Evolutionary conservation across 2,797 vertebrate species (phyloP).

Genomic region (Myripristis murdjan): DNA sequence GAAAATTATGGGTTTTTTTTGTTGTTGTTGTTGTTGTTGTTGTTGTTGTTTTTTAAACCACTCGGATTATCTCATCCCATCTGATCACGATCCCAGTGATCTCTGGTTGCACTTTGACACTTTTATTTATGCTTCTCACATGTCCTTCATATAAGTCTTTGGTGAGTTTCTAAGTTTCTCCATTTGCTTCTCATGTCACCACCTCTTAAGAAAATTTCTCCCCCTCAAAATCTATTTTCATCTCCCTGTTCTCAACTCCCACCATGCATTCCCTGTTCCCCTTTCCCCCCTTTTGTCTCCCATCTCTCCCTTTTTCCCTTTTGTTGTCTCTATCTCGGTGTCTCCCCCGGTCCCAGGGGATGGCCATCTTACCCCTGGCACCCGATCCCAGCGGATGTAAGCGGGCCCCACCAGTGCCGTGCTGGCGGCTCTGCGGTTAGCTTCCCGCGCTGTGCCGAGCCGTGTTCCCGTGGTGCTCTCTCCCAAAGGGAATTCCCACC

Average conservation of each 20-base stretch:
- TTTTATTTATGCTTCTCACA: background rate
- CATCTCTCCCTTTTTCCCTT: constrained; percentile 39
- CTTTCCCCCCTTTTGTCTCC: constrained; percentile 30
- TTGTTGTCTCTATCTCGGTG: constrained; percentile 64
- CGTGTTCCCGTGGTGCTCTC: constrained; percentile 60
- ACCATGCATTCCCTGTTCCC: constrained; percentile 26
- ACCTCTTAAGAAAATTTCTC: constrained; percentile 18
- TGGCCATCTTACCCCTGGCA: constrained; percentile 70
- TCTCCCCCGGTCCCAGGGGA: constrained; percentile 68
- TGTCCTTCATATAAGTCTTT: background rate
- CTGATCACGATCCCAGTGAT: no score
- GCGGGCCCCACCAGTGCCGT: constrained; percentile 48
- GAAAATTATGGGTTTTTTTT: no score
- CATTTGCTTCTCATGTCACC: background rate
- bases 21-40: no score
- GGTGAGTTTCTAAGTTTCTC: background rate
- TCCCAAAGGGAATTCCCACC: constrained; percentile 84
- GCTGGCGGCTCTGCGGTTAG: constrained; percentile 54
- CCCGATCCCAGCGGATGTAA: constrained; percentile 68
- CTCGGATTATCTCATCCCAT: no score
- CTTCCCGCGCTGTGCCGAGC: constrained; percentile 49
- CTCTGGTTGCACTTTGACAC: background rate
- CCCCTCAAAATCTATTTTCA: constrained; percentile 24
- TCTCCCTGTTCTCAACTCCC: constrained; percentile 25
- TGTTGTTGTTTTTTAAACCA: no score